Evolutionary conservation across 2,113 vertebrate genomes (phyloP).

Genomic region (Craseonycteris thonglongyai): DNA sequence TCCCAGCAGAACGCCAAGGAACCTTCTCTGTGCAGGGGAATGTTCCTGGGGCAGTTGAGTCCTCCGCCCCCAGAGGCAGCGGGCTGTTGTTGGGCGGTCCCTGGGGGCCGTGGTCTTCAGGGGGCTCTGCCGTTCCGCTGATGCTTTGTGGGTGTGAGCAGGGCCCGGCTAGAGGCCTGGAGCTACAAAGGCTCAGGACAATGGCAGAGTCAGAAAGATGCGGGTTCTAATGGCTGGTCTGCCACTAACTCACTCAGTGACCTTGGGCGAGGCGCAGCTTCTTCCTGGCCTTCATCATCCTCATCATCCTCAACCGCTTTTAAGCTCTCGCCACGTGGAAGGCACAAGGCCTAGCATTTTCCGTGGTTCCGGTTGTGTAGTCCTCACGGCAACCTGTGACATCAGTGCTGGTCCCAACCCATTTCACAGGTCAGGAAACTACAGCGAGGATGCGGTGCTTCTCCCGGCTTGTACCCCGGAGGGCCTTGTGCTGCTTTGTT

Average conservation of each 20-base stretch:
- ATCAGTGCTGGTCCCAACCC: no score
- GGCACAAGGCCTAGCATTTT: background rate
- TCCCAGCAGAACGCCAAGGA: background rate
- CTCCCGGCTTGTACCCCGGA: accelerated
- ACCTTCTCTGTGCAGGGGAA: background rate
- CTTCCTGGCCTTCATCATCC: background rate
- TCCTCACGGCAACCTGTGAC: background rate
- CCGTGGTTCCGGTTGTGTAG: background rate
- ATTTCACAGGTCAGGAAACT: background rate
- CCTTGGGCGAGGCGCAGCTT: background rate
- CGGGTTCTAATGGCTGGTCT: background rate
- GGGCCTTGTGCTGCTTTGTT: background rate
- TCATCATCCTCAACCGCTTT: accelerated
- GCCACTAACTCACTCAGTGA: no score
- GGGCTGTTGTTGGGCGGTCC: background rate
- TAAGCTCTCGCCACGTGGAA: background rate
- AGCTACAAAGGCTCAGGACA: background rate
- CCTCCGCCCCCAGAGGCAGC: background rate
- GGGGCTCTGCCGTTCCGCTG: background rate
- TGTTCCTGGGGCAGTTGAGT: accelerated
- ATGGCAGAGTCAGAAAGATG: background rate
- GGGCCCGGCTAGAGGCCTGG: accelerated
- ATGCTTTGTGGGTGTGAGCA: no score
- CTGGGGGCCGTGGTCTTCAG: background rate
- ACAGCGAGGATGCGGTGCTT: accelerated